Evolutionary conservation across 2,797 vertebrate genomes (phyloP), one percentile per base, ranked within the genome.

Genomic region (Champsocephalus esox): DNA sequence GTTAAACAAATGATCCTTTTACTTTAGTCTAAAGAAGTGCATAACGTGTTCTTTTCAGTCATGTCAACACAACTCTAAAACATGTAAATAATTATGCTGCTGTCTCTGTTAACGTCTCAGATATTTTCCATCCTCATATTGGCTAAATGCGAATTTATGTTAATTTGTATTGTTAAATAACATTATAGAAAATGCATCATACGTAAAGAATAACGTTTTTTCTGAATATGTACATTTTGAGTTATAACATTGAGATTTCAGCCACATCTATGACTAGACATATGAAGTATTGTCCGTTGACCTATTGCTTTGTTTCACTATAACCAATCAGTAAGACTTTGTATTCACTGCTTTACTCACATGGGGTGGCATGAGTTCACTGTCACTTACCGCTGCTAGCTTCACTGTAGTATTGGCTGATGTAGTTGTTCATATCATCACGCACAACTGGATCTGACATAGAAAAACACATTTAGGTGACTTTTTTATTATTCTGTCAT

Each of bases 391-490:
- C 97, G 59, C 94, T 97, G 92, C 96, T 97, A 61, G 96, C 95
- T 85, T 97, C 97, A 0, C 93, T 97, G 94, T 98, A 98, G 91
- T 99, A 99, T 57, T 96, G 97, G 56, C 97, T 97, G 93, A 99
- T 96, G 84, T 99, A 99, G 91, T 98, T 99, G 88, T 99, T 99
- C 98, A 99, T 99, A 88, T 98, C 97, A 24, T 99, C 98, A 70
- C 93, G 95, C 48, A 91, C 92, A 2, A 93, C 87, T 19, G 93
- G 85, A 83, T 97, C 97, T 98, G 87, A 91, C 89, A 62, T n/a
- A 0, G 66, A 77, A 51, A 38, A 38, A 28, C 28, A 28, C 28
- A 28, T 28, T 28, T 28, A 28, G 28, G 4, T 5, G 4, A 28
- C 4, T 28, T 28, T 28, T 28, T 28, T 24, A 24, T 24, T 24